Evolutionary conservation across 2,797 vertebrate genomes (phyloP).

Genomic region (Petrocephalus schoutedeni): DNA sequence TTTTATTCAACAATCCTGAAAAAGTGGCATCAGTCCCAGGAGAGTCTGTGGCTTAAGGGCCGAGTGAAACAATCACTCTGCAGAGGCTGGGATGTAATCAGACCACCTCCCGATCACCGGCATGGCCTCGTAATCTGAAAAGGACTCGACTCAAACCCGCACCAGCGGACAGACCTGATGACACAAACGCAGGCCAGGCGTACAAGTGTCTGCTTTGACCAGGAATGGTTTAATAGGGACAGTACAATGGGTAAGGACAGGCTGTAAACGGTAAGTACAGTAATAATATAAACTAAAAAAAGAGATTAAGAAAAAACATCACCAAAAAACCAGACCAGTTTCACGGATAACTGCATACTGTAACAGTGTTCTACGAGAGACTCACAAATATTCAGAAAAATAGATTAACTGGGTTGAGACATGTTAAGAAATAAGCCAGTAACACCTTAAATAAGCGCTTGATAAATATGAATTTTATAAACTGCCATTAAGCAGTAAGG

Average conservation of each 20-base stretch:
- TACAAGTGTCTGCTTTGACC: conserved; percentile 36
- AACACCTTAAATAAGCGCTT: background rate
- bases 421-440: background rate
- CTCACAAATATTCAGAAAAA: background rate
- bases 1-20: background rate
- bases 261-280: conserved; percentile 45
- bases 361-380: background rate
- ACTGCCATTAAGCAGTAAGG: background rate
- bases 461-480: background rate
- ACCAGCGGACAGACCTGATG: background rate
- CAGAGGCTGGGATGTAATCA: background rate
- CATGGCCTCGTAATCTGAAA: no score
- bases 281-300: conserved; percentile 35
- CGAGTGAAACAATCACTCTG: background rate
- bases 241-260: conserved; percentile 43
- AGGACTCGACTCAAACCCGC: background rate
- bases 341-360: conserved; percentile 24
- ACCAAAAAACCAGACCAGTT: conserved; percentile 25
- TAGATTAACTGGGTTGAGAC: background rate
- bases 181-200: background rate
- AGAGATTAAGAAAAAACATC: conserved; percentile 25
- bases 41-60: background rate
- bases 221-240: conserved; percentile 62
- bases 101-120: background rate
- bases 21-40: background rate